Percentiles rank a stretch among this genome's conserved stretches.
phyloP scores from a whole-genome alignment of 1,140 invertebrate species.

The Bombus sylvicola region DNA sequence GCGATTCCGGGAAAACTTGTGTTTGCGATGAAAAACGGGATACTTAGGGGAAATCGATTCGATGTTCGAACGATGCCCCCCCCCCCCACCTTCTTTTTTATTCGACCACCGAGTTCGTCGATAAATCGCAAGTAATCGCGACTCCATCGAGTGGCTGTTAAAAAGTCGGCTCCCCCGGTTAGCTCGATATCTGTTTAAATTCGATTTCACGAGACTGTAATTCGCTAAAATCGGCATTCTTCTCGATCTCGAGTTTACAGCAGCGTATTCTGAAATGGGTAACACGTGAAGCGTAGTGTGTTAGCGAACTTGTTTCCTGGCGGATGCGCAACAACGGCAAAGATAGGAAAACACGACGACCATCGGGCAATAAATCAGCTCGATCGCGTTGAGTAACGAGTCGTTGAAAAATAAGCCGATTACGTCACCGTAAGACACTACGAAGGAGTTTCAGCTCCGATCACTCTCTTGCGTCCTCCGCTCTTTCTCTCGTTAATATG shows the following conservation, averaged over 20 bases:
- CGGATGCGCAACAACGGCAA: background rate
- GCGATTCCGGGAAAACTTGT: background rate
- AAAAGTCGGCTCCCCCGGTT: conserved; percentile 1
- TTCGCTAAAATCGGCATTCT: conserved; percentile 54
- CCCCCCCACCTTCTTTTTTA: background rate
- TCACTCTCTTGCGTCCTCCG: background rate
- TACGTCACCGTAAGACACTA: conserved; percentile 56
- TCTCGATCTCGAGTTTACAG: conserved; percentile 42
- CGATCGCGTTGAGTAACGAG: conserved; percentile 44
- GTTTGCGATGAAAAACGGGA: conserved; percentile 12
- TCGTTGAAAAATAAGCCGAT: conserved; percentile 60
- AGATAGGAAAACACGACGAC: conserved; percentile 25
- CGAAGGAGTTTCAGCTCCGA: conserved; percentile 28
- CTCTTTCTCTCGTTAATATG: conserved; percentile 48
- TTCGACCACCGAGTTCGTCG: background rate
- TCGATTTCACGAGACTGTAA: conserved; percentile 49
- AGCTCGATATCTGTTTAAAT: conserved; percentile 52
- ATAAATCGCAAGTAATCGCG: conserved; percentile 30
- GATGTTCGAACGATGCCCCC: background rate
- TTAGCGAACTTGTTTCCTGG: background rate
- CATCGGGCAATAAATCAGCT: conserved; percentile 50
- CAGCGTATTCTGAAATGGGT: conserved; percentile 50
- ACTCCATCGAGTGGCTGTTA: conserved; percentile 9
- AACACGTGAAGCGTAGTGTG: background rate
- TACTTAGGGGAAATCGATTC: conserved; percentile 21